Base-by-base conservation (phyloP, 2,113 vertebrate genomes). In the Albula goreensis region DNA sequence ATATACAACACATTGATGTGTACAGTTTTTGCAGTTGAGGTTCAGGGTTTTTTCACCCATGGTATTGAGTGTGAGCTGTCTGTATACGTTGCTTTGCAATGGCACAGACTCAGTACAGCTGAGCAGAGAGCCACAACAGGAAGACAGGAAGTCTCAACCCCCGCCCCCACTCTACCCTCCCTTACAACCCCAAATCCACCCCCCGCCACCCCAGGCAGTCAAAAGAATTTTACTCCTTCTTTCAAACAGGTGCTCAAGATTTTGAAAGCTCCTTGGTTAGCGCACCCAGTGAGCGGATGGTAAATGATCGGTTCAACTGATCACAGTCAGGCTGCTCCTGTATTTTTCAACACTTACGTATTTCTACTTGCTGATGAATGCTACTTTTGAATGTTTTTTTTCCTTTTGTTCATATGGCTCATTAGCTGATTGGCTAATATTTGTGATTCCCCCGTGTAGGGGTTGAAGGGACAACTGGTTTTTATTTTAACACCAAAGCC, bases 51-150 rank as follows among this genome's bases (percentile, higher is more conserved):
- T 63, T 63, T 63, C 60, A 19, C 17, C 17, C 17, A 63, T n/a
- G n/a, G n/a, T n/a, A n/a, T 25, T 19, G 70, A 25, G 3, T 31
- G n/a, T 74, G 70, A 25, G 70, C 60, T 25, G 66, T 74, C 22
- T 74, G 66, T 70, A 4, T n/a, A 51, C 12, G 25, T 86, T 56
- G 88, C 31, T 56, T 84, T 92, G 91, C 92, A 93, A 86, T 89
- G 77, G 74, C 82, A 88, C 85, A 85, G 50, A 80, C 84, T 90
- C 48, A 66, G 13, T 87, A 41, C 78, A 66, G 48, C 87, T 86
- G 91, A 63, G 56, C 85, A 86, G 90, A 93, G 90, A 93, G 88
- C 94, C 93, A 92, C 94, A 95, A 94, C 95, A 95, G 95, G 95
- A 96, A 95, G 89, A 41, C 31, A 41, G 31, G 31, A 41, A 41